These are phyloP conservation scores for Conus ventricosus DNA, from an alignment of 1,140 invertebrate genomes.

Conservation along the genomic window DNA sequence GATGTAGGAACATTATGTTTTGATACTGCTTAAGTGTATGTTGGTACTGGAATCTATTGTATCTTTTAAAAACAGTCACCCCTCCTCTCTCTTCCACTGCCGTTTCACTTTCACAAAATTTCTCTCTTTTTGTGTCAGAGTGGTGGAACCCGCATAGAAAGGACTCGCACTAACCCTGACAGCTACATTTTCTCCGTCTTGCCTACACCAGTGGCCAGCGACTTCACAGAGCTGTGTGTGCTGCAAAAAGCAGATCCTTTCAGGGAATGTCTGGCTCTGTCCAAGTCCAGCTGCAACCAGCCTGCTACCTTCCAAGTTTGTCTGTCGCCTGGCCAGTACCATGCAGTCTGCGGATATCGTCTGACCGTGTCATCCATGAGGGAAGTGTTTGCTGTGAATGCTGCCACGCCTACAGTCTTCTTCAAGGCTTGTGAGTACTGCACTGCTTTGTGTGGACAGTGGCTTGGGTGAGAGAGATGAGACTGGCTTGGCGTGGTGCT, in stretches of 20 bases:
- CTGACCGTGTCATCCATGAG: neutral
- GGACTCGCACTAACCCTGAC: neutral
- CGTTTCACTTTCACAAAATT: neutral
- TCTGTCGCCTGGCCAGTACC: neutral
- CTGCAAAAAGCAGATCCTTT: slow-evolving; percentile 19
- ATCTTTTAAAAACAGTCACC: too few relatives aligned
- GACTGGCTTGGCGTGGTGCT: too few relatives aligned
- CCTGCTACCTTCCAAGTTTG: neutral
- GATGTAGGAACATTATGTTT: too few relatives aligned
- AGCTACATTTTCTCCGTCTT: neutral
- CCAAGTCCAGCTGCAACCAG: slow-evolving; percentile 9
- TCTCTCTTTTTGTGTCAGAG: neutral
- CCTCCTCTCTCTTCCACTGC: too few relatives aligned
- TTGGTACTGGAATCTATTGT: too few relatives aligned
- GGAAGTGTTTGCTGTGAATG: neutral
- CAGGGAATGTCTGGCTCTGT: slow-evolving; percentile 1
- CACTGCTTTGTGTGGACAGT: neutral
- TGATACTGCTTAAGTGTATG: too few relatives aligned
- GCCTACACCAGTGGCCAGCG: neutral
- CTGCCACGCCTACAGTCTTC: neutral
- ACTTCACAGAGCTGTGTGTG: slow-evolving; percentile 20
- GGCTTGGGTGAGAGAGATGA: neutral
- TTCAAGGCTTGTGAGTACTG: slow-evolving; percentile 26
- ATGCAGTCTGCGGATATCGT: slow-evolving; percentile 3
- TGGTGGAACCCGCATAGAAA: neutral